Evolutionary conservation across 1,140 invertebrate genomes (phyloP).

Genomic region (Zaprionus tsacasi): DNA sequence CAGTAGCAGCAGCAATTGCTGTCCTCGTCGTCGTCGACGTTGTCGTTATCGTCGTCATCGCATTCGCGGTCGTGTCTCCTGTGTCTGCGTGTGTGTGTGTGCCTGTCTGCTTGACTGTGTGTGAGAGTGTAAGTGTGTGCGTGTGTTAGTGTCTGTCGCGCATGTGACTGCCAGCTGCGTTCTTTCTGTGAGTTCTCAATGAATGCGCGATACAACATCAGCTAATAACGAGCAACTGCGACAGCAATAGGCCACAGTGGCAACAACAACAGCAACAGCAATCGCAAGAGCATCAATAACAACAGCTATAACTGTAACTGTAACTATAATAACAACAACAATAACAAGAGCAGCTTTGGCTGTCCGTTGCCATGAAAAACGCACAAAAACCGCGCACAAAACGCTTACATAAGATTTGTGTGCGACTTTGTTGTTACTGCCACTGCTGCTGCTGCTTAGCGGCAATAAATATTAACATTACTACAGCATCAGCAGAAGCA

Average conservation of each 20-base stretch:
- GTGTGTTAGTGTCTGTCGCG: conserved; percentile 31
- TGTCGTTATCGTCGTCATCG: conserved; percentile 31
- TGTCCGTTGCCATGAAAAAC: conserved; percentile 28
- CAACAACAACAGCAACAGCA: neutral
- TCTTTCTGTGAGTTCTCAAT: conserved; percentile 40
- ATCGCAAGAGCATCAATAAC: neutral
- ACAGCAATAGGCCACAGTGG: neutral
- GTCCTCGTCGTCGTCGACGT: conserved; percentile 31
- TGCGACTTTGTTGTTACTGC: conserved; percentile 9
- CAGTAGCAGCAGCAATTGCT: conserved; percentile 16
- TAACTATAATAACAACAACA: conserved; percentile 7
- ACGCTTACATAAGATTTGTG: conserved; percentile 67
- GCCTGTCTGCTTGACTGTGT: conserved; percentile 26
- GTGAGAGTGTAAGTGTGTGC: conserved; percentile 34
- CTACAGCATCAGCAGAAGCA: conserved; percentile 4
- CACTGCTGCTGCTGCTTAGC: conserved; percentile 21
- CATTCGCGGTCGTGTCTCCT: conserved; percentile 35
- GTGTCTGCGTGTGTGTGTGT: conserved; percentile 21
- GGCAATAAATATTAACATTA: conserved; percentile 36
- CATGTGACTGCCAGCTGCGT: conserved; percentile 65
- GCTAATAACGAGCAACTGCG: conserved; percentile 26
- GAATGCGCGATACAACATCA: conserved; percentile 19
- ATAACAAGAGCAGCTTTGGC: conserved; percentile 7
- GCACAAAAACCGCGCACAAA: conserved; percentile 54
- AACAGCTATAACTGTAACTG: neutral